A percentile compares a stretch with the other conserved stretches of the same genome.
Conservation (phyloP, 2,113 vertebrate species). For the Entelurus aequoreus region DNA sequence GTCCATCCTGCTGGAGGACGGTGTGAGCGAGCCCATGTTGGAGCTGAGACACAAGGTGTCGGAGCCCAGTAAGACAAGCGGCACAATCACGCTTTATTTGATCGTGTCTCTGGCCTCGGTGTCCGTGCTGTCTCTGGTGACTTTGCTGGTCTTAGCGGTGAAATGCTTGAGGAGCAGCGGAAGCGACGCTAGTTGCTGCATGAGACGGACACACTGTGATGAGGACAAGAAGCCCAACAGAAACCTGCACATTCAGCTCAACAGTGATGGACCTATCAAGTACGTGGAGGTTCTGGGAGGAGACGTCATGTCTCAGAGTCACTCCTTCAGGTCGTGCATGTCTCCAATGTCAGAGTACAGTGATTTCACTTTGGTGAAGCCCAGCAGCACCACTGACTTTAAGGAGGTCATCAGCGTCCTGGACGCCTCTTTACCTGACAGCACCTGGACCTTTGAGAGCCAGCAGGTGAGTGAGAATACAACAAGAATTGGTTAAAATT, state of each 20-base stretch:
- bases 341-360: constrained; percentile 81
- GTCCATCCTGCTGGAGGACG: constrained; percentile 57
- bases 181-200: constrained; percentile 62
- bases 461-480: constrained; percentile 53
- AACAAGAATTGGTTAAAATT: no score
- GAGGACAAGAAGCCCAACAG: constrained; percentile 64
- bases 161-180: constrained; percentile 68
- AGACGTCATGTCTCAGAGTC: constrained; percentile 72
- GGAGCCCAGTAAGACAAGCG: constrained; percentile 45
- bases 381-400: constrained; percentile 57
- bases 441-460: constrained; percentile 57
- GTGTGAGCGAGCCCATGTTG: constrained; percentile 52
- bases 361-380: constrained; percentile 78
- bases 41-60: constrained; percentile 41
- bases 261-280: constrained; percentile 77
- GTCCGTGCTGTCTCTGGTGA: constrained; percentile 71
- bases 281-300: constrained; percentile 79
- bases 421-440: constrained; percentile 54
- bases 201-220: constrained; percentile 47
- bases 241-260: constrained; percentile 74
- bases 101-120: constrained; percentile 78
- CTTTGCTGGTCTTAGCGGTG: constrained; percentile 68
- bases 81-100: constrained; percentile 79
- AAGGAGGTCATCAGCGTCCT: constrained; percentile 52
- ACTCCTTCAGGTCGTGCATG: constrained; percentile 77